Percentiles rank a stretch among this genome's conserved stretches.
Evolutionary conservation across 2,113 vertebrate species (phyloP).

Genomic region (Myotis brandtii): DNA sequence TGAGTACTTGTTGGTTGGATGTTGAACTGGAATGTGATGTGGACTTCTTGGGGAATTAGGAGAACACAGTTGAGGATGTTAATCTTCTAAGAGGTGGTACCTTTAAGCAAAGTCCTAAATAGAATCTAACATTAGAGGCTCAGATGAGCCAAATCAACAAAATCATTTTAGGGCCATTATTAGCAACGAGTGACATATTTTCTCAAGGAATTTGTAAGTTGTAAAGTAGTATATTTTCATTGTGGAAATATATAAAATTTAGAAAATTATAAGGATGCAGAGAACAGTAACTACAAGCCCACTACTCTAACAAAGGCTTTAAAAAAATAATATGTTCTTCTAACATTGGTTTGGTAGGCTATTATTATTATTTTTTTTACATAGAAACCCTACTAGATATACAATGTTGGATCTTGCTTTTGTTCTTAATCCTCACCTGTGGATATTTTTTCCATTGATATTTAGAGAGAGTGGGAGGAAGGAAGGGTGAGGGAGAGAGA

Average conservation of each 20-base stretch:
- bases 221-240: neutral
- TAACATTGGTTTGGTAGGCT: neutral
- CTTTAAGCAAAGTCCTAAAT: neutral
- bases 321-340: neutral
- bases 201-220: neutral
- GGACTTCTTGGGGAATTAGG: neutral
- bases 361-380: neutral
- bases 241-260: neutral
- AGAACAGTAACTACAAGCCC: neutral
- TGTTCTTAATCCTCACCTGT: neutral
- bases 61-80: neutral
- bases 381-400: neutral
- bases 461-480: too few relatives aligned
- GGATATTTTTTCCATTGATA: too few relatives aligned
- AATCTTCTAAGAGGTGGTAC: neutral
- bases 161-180: constrained; percentile 3
- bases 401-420: neutral
- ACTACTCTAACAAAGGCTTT: neutral
- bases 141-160: neutral
- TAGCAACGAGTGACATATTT: neutral
- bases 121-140: neutral
- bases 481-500: too few relatives aligned
- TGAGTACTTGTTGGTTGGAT: neutral
- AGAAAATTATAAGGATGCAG: constrained; percentile 27
- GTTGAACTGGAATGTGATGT: neutral